These are phyloP conservation scores for Mycetomoellerius zeteki DNA, from an alignment of 1,140 invertebrate species.

Conservation along the genomic window DNA sequence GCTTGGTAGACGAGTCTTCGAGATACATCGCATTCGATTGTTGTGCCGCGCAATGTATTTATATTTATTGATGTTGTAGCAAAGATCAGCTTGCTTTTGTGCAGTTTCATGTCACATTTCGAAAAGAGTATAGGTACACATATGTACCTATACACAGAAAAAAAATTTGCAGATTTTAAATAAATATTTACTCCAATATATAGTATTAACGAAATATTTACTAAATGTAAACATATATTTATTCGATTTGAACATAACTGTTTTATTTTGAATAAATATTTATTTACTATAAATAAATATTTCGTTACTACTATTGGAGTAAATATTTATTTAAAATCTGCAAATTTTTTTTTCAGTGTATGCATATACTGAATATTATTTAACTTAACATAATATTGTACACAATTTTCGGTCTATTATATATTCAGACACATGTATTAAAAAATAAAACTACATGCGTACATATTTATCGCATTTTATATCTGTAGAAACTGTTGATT, in stretches of 20 bases:
- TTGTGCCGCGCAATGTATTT: constrained; percentile 50
- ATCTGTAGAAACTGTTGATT: not conserved
- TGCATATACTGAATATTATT: not conserved
- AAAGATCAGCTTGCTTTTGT: constrained; percentile 44
- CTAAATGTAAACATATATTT: too few species aligned
- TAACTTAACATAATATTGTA: not conserved
- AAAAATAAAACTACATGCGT: not conserved
- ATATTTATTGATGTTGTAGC: constrained; percentile 31
- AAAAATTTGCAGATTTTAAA: too few species aligned
- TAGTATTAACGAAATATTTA: too few species aligned
- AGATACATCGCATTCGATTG: constrained; percentile 56
- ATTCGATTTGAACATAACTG: too few species aligned
- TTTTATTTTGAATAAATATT: too few species aligned
- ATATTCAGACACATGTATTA: not conserved
- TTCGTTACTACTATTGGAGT: too few species aligned
- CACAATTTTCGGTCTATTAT: not conserved
- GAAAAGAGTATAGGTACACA: not conserved
- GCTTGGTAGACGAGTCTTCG: constrained; percentile 29
- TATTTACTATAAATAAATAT: too few species aligned
- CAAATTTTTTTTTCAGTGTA: too few species aligned
- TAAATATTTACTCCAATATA: too few species aligned
- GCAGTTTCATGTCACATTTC: not conserved
- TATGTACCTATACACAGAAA: too few species aligned
- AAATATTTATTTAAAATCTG: too few species aligned
- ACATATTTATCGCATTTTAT: not conserved